These are phyloP conservation scores for Cylloceria caligata DNA, from an alignment of 2,888 invertebrate genomes.

Conservation along the genomic window DNA sequence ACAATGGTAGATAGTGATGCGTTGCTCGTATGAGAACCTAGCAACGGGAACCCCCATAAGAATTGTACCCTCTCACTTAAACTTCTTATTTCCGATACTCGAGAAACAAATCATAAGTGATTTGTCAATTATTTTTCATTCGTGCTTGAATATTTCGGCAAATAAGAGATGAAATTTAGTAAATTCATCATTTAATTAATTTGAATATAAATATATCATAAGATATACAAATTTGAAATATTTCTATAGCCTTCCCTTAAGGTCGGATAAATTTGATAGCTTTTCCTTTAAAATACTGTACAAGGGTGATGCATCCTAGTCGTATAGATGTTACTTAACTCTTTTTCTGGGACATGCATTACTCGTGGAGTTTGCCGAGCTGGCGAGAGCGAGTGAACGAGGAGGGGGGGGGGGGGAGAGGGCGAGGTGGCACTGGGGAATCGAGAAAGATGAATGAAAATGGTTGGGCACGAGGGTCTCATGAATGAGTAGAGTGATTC, in stretches of 20 bases:
- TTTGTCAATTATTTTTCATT: no score
- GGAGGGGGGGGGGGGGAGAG: not conserved
- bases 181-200: no score
- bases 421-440: slow-evolving; percentile 24
- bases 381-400: slow-evolving; percentile 1
- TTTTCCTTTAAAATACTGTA: not conserved
- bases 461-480: slow-evolving; percentile 65
- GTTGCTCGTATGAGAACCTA: not conserved
- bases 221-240: no score
- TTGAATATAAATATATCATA: no score
- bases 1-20: slow-evolving; percentile 72
- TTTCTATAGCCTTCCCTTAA: not conserved
- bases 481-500: slow-evolving; percentile 67
- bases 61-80: no score
- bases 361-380: not conserved
- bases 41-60: not conserved
- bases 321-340: slow-evolving; percentile 15
- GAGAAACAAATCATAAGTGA: no score
- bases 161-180: no score
- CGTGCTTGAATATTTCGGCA: no score
- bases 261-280: not conserved
- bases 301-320: not conserved
- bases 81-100: no score
- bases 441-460: slow-evolving; percentile 73
- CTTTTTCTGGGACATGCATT: not conserved